Evolutionary conservation across 92 coral and sea anemone species (phyloP).

Genomic region (Hydrozoanthus gracilis): DNA sequence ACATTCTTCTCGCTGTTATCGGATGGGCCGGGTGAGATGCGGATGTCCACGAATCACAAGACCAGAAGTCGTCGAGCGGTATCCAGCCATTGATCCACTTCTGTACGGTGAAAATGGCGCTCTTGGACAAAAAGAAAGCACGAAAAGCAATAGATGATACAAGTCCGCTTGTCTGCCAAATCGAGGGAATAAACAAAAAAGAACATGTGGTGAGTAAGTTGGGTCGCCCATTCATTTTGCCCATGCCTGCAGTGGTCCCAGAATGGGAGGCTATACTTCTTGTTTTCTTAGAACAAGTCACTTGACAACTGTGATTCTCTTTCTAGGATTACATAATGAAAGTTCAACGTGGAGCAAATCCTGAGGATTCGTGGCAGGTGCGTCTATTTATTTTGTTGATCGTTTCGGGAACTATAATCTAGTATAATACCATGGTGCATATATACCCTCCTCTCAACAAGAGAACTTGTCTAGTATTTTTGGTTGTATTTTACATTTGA

Average conservation of each 20-base stretch:
- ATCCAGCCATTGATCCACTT: slow-evolving; percentile 10
- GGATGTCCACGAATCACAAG: background rate
- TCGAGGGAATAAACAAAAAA: slow-evolving; percentile 90
- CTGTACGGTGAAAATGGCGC: slow-evolving; percentile 64
- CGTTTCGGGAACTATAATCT: too few species aligned
- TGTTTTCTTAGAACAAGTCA: background rate
- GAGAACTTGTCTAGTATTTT: too few species aligned
- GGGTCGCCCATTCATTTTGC: background rate
- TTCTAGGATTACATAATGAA: slow-evolving; percentile 90
- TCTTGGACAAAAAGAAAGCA: slow-evolving; percentile 59
- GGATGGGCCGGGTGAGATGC: too few species aligned
- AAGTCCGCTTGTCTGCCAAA: slow-evolving; percentile 80
- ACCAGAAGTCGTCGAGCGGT: background rate
- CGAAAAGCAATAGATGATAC: slow-evolving; percentile 78
- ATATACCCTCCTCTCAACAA: too few species aligned
- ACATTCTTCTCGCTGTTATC: background rate
- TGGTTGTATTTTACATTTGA: too few species aligned
- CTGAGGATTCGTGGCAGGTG: slow-evolving; percentile 96
- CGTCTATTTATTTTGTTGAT: background rate
- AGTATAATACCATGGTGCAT: too few species aligned
- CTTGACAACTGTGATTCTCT: slow-evolving; percentile 15
- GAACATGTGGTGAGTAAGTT: slow-evolving; percentile 85
- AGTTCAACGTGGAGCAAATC: slow-evolving; percentile 94
- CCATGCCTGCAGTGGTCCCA: background rate
- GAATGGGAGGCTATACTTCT: background rate